Base-by-base conservation (phyloP, 2,113 vertebrate genomes). In the Acanthochromis polyacanthus region DNA sequence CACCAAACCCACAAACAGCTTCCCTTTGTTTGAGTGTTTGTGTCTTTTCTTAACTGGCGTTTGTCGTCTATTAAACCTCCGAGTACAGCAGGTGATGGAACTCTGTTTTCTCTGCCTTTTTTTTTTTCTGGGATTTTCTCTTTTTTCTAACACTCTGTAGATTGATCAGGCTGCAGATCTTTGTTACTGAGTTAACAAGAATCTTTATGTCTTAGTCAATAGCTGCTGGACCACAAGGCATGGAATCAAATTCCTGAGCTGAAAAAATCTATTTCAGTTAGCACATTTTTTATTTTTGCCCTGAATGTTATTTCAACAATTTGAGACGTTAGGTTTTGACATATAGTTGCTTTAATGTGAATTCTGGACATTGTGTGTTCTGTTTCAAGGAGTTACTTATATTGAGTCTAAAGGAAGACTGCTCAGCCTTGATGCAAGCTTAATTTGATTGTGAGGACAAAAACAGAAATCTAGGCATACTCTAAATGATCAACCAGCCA, bases 11-110 rank as follows among this genome's bases (percentile, higher is more conserved):
- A 43, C 66, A 38, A 66, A 66, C 59, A 51, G 22, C 50, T 60
- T 63, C 50, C 68, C 40, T 78, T 64, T 71, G 52, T 75, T 52
- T 51, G 53, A 78, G 36, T n/a, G 46, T 55, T 43, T 53, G 30
- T 65, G 55, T 61, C 46, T 80, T 78, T 65, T 52, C 46, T 80
- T 62, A 48, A 78, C 58, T 66, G n/a, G 1, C 63, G 20, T 50
- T 71, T 80, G 76, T 74, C 66, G 76, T 64, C 58, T 40, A n/a
- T 76, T 80, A 52, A 82, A 80, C 12, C 23, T 67, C 30, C 5
- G 20, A 50, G 53, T 16, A 25, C 19, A 62, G 70, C 75, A 68
- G 68, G 30, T 53, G 71, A 56, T 61, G 67, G 40, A 66, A 28
- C 65, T 67, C 43, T 5, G 14, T 48, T 62, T 43, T 10, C 5